These are phyloP conservation scores for Romanogobio albipinnatus DNA, from an alignment of 2,113 vertebrate species.

Conservation along the genomic window DNA sequence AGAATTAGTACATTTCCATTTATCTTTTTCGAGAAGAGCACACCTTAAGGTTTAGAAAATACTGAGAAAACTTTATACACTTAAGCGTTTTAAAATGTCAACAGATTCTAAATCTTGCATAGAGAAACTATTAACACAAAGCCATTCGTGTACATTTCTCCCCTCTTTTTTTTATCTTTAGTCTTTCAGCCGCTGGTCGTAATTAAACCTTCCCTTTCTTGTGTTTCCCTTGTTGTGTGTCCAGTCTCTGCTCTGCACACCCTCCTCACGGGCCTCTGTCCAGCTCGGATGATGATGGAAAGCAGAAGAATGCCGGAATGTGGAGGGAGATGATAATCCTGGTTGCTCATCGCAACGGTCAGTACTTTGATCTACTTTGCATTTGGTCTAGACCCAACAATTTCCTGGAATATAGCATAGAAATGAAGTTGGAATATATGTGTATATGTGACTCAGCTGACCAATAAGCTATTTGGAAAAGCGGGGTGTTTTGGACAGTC, in stretches of 20 bases:
- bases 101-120: neutral
- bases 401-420: constrained; percentile 7
- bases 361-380: constrained; percentile 48
- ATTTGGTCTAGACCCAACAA: constrained; percentile 23
- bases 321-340: constrained; percentile 35
- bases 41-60: neutral
- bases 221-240: neutral
- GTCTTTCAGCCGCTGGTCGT: neutral
- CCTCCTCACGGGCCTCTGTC: constrained; percentile 36
- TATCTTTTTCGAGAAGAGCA: neutral
- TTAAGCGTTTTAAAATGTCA: neutral
- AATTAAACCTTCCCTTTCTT: constrained; percentile 11
- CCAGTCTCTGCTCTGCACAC: neutral
- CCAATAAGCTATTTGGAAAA: neutral
- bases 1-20: neutral
- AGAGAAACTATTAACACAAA: neutral
- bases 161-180: neutral
- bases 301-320: constrained; percentile 52
- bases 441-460: neutral
- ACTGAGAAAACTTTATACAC: neutral
- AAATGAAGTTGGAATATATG: neutral
- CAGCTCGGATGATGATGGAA: constrained; percentile 49
- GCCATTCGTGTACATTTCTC: neutral
- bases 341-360: constrained; percentile 17
- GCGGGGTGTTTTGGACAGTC: neutral